These are phyloP conservation scores for Isotomurus palustris DNA, from an alignment of 2,888 invertebrate genomes.

Conservation along the genomic window DNA sequence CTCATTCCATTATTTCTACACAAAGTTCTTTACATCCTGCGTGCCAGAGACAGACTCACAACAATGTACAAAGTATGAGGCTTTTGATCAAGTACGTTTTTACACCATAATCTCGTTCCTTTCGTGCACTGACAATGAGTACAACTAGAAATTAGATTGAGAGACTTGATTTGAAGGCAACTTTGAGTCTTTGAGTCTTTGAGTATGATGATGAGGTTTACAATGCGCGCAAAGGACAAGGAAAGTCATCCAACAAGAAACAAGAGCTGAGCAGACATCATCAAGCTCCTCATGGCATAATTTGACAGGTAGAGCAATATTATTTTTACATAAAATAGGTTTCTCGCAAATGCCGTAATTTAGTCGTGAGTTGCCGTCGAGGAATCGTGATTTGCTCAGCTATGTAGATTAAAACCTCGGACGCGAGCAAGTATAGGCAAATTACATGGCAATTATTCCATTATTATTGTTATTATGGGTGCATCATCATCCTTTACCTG, in stretches of 20 bases:
- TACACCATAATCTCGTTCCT: too few relatives aligned
- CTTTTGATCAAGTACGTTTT: too few relatives aligned
- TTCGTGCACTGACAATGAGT: too few relatives aligned
- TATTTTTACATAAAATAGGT: constrained; percentile 9
- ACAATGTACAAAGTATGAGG: too few relatives aligned
- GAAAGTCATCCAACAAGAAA: background rate
- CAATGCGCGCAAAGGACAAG: background rate
- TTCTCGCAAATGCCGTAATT: constrained; percentile 21
- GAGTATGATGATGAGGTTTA: too few relatives aligned
- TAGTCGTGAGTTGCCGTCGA: constrained; percentile 44
- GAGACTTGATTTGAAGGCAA: too few relatives aligned
- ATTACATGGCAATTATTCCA: constrained; percentile 46
- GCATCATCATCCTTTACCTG: constrained; percentile 43
- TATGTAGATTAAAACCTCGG: constrained; percentile 46
- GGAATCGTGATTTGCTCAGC: constrained; percentile 45
- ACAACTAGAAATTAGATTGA: too few relatives aligned
- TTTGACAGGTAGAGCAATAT: constrained; percentile 18
- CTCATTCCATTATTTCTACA: background rate
- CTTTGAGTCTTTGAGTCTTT: too few relatives aligned
- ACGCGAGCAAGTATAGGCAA: constrained; percentile 47
- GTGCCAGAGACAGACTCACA: background rate
- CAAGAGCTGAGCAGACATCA: background rate
- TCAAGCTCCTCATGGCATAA: constrained; percentile 7
- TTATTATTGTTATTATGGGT: constrained; percentile 46
- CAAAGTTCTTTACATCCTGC: background rate